phyloP scores from a whole-genome alignment of 2,888 invertebrate genomes.

The Amiota mariae region DNA sequence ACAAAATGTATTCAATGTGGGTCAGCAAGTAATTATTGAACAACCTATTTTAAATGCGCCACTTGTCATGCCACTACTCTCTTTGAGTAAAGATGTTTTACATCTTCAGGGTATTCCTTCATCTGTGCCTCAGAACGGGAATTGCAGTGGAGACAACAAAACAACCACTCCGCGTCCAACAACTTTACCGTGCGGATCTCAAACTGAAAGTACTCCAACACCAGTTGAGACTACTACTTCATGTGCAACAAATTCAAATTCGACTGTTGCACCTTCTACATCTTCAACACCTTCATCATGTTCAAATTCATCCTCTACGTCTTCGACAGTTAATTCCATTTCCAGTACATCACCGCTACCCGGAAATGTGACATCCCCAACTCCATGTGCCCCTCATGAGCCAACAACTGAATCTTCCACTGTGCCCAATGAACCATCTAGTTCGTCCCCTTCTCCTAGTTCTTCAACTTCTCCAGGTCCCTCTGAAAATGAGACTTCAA shows the following conservation, averaged over 20 bases:
- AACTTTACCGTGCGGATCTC: not conserved
- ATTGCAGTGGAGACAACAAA: not conserved
- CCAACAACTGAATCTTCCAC: constrained; percentile 22
- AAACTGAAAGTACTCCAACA: not conserved
- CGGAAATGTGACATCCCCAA: not conserved
- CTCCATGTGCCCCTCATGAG: not conserved
- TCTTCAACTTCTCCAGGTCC: not conserved
- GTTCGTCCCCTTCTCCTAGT: not conserved
- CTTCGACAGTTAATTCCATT: too few relatives aligned
- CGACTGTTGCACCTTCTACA: not conserved
- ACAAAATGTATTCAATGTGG: constrained; percentile 39
- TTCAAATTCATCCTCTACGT: too few relatives aligned
- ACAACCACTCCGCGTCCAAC: not conserved
- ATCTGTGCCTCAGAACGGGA: too few relatives aligned
- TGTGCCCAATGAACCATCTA: constrained; percentile 24
- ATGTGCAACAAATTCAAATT: constrained; percentile 22
- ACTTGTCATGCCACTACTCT: constrained; percentile 45
- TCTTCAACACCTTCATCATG: not conserved
- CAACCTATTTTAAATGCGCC: constrained; percentile 42
- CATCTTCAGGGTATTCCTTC: constrained; percentile 17
- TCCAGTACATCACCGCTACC: not conserved
- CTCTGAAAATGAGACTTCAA: not conserved
- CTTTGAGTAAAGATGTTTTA: constrained; percentile 39
- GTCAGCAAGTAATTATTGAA: constrained; percentile 47
- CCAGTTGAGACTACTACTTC: constrained; percentile 27